Conservation (phyloP, 2,113 vertebrate species). For the Entelurus aequoreus region DNA sequence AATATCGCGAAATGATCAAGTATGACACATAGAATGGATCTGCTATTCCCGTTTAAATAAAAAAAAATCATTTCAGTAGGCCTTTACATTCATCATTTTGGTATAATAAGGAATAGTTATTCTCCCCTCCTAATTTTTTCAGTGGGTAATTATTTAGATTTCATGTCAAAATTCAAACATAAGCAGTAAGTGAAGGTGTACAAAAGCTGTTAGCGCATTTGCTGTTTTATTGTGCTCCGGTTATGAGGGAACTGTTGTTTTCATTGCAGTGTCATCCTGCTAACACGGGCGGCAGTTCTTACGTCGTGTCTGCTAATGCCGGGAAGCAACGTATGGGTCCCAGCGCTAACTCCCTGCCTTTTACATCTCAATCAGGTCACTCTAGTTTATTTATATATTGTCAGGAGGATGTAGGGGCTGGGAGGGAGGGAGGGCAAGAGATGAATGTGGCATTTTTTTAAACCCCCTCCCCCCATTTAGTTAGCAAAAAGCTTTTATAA, state of each 20-base stretch:
- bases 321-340: slow-evolving; percentile 65
- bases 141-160: too few species aligned
- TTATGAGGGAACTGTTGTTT: slow-evolving; percentile 22
- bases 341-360: slow-evolving; percentile 68
- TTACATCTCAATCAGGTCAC: slow-evolving; percentile 75
- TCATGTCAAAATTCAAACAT: too few species aligned
- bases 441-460: slow-evolving; percentile 63
- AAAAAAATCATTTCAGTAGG: too few species aligned
- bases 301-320: slow-evolving; percentile 58
- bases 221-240: neutral
- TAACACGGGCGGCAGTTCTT: neutral
- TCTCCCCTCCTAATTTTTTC: too few species aligned
- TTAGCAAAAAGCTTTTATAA: slow-evolving; percentile 75
- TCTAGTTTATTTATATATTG: slow-evolving; percentile 75
- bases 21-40: too few species aligned
- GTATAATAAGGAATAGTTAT: too few species aligned
- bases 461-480: slow-evolving; percentile 50
- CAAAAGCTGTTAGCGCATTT: neutral
- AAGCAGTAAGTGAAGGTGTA: too few species aligned
- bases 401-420: slow-evolving; percentile 46
- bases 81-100: too few species aligned
- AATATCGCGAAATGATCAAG: too few species aligned
- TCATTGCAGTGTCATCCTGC: slow-evolving; percentile 27
- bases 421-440: slow-evolving; percentile 43
- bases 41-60: too few species aligned